phyloP scores from a whole-genome alignment of 2,888 invertebrate genomes.

The Agriopis marginaria region DNA sequence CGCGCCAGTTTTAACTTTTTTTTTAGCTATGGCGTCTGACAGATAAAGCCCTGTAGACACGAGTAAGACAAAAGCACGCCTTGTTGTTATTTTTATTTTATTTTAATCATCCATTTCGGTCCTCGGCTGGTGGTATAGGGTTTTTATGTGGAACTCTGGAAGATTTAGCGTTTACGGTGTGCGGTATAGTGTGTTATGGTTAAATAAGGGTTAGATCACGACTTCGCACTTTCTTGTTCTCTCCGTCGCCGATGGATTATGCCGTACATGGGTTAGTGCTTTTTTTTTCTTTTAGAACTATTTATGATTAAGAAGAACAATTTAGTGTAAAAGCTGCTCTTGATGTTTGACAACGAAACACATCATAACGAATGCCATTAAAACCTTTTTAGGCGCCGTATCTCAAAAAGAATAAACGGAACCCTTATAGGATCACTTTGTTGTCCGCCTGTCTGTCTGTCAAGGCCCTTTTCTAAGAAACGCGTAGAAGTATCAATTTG shows the following conservation, averaged over 20 bases:
- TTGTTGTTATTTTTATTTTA: conserved; percentile 77
- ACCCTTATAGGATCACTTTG: no score
- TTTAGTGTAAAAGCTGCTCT: neutral
- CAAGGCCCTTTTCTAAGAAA: no score
- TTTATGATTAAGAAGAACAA: neutral
- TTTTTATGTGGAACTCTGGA: conserved; percentile 57
- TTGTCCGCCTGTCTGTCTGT: no score
- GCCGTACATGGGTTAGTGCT: conserved; percentile 11
- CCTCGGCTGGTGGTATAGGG: conserved; percentile 56
- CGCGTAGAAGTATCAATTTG: no score
- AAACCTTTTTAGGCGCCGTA: no score
- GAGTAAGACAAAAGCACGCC: conserved; percentile 80
- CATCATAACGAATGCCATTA: no score
- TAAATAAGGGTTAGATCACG: conserved; percentile 41
- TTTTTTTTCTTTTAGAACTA: neutral
- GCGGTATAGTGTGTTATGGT: conserved; percentile 52
- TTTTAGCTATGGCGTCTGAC: conserved; percentile 67
- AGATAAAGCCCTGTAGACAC: conserved; percentile 81
- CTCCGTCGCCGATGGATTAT: neutral
- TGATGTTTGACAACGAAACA: no score
- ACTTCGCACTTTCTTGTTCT: conserved; percentile 56
- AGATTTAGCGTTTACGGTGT: conserved; percentile 60
- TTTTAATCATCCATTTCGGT: conserved; percentile 77
- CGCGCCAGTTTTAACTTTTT: conserved; percentile 65
- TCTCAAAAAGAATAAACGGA: no score